Conservation (phyloP, 2,888 invertebrate genomes). For the Lypha dubia region DNA sequence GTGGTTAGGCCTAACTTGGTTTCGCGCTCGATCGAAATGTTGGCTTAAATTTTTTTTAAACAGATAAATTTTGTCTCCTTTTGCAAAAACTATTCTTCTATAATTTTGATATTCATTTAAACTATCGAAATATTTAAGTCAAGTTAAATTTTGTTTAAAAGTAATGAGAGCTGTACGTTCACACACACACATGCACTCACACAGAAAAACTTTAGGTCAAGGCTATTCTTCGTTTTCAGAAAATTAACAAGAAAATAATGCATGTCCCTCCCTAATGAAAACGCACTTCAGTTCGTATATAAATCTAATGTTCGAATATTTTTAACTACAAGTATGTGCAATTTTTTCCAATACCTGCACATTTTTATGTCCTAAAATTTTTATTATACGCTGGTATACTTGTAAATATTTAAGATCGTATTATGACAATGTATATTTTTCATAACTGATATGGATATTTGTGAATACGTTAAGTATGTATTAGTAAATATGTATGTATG, state of each 20-base stretch:
- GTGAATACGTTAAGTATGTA: neutral
- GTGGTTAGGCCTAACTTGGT: no score
- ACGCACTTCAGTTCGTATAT: conserved; percentile 22
- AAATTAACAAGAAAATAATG: no score
- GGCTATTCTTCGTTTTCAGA: no score
- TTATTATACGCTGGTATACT: conserved; percentile 17
- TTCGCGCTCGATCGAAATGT: no score
- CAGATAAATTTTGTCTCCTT: no score
- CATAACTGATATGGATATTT: neutral
- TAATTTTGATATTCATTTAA: no score
- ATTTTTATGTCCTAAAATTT: conserved; percentile 11
- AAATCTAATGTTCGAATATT: conserved; percentile 17
- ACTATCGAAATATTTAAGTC: no score
- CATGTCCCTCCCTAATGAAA: no score
- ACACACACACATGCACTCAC: neutral
- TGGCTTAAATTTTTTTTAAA: no score
- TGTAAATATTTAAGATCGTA: conserved; percentile 56
- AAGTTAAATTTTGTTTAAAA: no score
- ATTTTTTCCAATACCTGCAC: conserved; percentile 17
- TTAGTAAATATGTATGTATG: conserved; percentile 32
- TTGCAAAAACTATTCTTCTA: no score
- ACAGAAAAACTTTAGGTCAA: neutral
- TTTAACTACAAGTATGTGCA: conserved; percentile 3
- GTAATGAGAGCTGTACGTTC: no score
- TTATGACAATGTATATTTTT: conserved; percentile 25